Base-by-base conservation (phyloP, 2,888 invertebrate species). In the Stictocephala bisonia region DNA sequence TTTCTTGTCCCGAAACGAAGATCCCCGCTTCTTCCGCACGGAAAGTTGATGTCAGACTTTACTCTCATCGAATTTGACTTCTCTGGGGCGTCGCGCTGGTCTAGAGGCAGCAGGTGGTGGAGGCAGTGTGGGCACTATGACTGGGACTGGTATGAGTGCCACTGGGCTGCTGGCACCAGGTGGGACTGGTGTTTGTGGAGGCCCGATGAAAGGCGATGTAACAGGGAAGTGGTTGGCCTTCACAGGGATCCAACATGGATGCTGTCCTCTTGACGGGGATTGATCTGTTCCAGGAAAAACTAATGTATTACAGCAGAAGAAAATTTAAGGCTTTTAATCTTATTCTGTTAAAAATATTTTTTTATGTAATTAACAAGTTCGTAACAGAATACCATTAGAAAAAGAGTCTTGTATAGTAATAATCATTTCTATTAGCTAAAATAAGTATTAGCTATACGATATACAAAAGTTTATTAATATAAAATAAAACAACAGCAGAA, bases 221-320 rank as follows among this genome's bases (percentile, higher is more conserved):
- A 87, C 86, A 18, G 91, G 89, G 82, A 92, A 92, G 83, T 92
- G 92, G 73, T 89, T 90, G 27, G 91, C 91, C 58, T 90, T 89
- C 75, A 91, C 83, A 4, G 92, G 92, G 73, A 89, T 87, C 91
- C 91, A 92, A 78, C 86, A 85, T 79, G 87, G 87, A 75, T 85
- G 83, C 72, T 86, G 86, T 22, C 77, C 77, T 80, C 88, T 88
- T 44, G 83, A 82, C 58, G 85, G 84, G 20, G 85, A 84, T 78
- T 85, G 85, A 79, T 83, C 87, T 86, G 82, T 68, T 82, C 82
- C 77, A 75, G 71, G 1, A 9, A 50, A 13, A 50, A 7, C 11
- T 11, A 11, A 35, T 11, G 11, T 35, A 35, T 11, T 35, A 11
- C 50, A 24, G 22, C 22, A 71, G 68, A n/a, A n/a, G n/a, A n/a